Evolutionary conservation across 2,113 vertebrate genomes (phyloP).

Genomic region (Leptodactylus fuscus): DNA sequence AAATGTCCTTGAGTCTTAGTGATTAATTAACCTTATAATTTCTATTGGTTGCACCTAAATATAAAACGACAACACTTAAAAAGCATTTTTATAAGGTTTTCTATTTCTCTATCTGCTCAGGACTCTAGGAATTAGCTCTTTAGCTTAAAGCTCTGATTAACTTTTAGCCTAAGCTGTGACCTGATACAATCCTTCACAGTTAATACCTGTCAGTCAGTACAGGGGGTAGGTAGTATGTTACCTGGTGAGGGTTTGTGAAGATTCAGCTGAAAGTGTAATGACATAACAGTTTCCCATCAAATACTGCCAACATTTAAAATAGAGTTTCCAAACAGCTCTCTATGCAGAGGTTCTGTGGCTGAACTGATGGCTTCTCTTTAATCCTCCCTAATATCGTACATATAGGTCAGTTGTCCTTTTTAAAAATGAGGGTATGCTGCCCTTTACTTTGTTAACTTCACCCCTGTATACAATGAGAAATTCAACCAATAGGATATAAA

Average conservation of each 20-base stretch:
- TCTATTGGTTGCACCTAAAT: too few relatives aligned
- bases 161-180: neutral
- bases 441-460: neutral
- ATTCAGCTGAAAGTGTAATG: neutral
- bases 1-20: too few relatives aligned
- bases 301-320: neutral
- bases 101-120: neutral
- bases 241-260: neutral
- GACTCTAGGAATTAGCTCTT: neutral
- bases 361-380: neutral
- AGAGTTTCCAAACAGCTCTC: too few relatives aligned
- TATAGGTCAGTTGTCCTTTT: neutral
- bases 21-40: too few relatives aligned
- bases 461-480: neutral
- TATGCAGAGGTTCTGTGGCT: too few relatives aligned
- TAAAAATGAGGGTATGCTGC: too few relatives aligned
- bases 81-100: too few relatives aligned
- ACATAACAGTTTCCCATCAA: neutral
- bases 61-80: too few relatives aligned
- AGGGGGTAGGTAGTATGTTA: neutral
- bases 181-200: neutral
- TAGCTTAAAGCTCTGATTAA: conserved; percentile 21
- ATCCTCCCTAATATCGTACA: neutral
- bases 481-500: neutral
- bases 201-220: neutral